phyloP scores from a whole-genome alignment of 2,888 invertebrate species.

The Campaea margaritaria region DNA sequence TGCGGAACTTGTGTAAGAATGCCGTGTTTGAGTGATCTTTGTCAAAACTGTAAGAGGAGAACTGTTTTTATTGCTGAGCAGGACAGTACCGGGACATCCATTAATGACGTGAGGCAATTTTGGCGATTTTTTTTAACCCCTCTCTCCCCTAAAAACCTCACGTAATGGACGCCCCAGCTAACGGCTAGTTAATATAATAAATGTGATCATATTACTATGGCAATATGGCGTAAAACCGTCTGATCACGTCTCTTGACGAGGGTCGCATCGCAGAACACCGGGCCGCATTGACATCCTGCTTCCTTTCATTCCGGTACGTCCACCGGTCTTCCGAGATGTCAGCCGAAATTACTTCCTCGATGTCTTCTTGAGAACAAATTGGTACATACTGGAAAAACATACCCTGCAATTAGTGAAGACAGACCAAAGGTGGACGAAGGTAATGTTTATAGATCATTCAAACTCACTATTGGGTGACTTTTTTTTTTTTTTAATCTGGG shows the following conservation, averaged over 20 bases:
- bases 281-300: slow-evolving; percentile 41
- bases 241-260: slow-evolving; percentile 61
- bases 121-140: too few relatives aligned
- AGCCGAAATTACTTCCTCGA: slow-evolving; percentile 24
- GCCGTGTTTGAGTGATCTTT: slow-evolving; percentile 68
- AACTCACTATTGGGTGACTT: too few relatives aligned
- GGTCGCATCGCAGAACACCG: slow-evolving; percentile 56
- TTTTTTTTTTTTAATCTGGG: too few relatives aligned
- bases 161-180: too few relatives aligned
- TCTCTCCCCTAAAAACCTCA: too few relatives aligned
- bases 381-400: slow-evolving; percentile 51
- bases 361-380: slow-evolving; percentile 45
- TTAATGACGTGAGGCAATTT: too few relatives aligned
- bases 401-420: neutral
- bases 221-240: slow-evolving; percentile 70
- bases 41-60: slow-evolving; percentile 62
- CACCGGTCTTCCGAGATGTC: slow-evolving; percentile 59
- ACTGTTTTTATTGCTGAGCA: too few relatives aligned
- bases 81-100: too few relatives aligned
- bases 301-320: slow-evolving; percentile 52
- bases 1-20: slow-evolving; percentile 70
- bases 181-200: slow-evolving; percentile 1
- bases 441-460: too few relatives aligned
- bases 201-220: slow-evolving; percentile 66
- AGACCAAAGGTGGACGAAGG: too few relatives aligned